Evolutionary conservation across 1,140 invertebrate species (phyloP).

Genomic region (Euura lappo): DNA sequence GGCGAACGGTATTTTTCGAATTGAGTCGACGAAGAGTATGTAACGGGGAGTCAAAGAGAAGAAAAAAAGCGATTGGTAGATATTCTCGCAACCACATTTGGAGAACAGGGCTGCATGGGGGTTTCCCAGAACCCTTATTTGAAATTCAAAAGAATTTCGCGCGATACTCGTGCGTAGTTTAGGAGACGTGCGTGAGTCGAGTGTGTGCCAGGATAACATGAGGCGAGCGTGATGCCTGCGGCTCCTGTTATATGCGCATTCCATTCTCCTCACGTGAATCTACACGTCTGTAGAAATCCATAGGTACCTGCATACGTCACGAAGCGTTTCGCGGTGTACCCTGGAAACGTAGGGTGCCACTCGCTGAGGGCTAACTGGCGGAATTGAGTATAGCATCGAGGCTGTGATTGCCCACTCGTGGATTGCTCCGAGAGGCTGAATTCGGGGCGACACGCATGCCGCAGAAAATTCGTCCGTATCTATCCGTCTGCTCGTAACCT

Average conservation of each 20-base stretch:
- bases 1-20: no score
- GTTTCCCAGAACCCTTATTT: no score
- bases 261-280: conserved; percentile 2
- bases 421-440: no score
- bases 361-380: no score
- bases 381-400: no score
- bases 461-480: background rate
- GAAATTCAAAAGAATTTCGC: background rate
- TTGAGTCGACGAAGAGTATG: no score
- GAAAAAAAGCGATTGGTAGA: background rate
- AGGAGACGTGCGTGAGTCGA: conserved; percentile 18
- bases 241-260: conserved; percentile 9
- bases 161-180: background rate
- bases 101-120: no score
- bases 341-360: no score
- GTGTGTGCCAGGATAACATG: conserved; percentile 20
- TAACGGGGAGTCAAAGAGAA: background rate
- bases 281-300: background rate
- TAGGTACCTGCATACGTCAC: background rate
- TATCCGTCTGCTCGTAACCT: conserved; percentile 27
- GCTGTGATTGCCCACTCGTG: no score
- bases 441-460: no score
- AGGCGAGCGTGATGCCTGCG: background rate
- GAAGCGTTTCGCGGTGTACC: background rate
- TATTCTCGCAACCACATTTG: no score